Evolutionary conservation across 2,888 invertebrate genomes (phyloP).

Genomic region (Arctia plantaginis): DNA sequence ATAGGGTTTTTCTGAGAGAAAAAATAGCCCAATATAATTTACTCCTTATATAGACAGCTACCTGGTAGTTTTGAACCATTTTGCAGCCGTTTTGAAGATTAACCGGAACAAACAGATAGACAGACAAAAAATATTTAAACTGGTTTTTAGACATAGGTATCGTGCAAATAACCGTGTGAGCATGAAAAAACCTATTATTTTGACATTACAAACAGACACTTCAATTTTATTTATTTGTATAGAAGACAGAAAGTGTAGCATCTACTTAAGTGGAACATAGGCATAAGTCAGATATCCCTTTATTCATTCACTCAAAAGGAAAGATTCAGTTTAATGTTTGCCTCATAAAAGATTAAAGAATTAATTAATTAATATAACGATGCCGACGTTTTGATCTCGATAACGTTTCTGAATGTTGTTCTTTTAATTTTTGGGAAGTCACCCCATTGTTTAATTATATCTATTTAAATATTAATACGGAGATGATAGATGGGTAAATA

Average conservation of each 20-base stretch:
- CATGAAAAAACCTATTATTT: too few species aligned
- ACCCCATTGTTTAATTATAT: conserved; percentile 36
- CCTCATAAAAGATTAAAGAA: conserved; percentile 70
- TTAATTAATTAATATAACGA: conserved; percentile 70
- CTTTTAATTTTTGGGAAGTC: conserved; percentile 39
- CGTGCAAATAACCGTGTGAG: too few species aligned
- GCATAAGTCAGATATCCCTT: conserved; percentile 29
- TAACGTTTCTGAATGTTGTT: conserved; percentile 54
- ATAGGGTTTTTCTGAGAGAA: too few species aligned
- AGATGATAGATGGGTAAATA: conserved; percentile 7
- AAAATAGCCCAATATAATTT: too few species aligned
- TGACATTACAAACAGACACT: too few species aligned
- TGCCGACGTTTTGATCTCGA: conserved; percentile 48
- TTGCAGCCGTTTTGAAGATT: background rate
- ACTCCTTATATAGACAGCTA: too few species aligned
- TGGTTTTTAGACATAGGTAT: too few species aligned
- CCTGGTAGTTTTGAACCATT: too few species aligned
- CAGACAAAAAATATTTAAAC: too few species aligned
- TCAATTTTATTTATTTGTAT: too few species aligned
- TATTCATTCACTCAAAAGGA: conserved; percentile 49
- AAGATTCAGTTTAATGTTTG: conserved; percentile 56
- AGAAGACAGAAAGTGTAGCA: conserved; percentile 30
- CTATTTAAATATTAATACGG: conserved; percentile 16
- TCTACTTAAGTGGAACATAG: conserved; percentile 19
- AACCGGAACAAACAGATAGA: too few species aligned